Evolutionary conservation across 2,888 invertebrate genomes (phyloP).

Genomic region (Mesorhabditis spiculigera): DNA sequence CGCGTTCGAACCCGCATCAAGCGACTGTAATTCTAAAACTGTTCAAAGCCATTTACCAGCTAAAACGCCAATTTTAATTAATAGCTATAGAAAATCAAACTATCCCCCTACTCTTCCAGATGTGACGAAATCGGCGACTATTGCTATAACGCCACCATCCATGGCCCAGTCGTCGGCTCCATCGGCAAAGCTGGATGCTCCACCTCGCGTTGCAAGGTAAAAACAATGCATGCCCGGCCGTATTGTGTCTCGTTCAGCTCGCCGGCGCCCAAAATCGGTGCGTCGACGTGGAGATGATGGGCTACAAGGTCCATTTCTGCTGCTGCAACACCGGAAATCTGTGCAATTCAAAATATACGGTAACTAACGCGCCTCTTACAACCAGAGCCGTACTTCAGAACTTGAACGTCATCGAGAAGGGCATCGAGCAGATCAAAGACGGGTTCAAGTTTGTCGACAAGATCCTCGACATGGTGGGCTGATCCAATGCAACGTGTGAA

Average conservation of each 20-base stretch:
- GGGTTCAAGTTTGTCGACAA: conserved; percentile 1
- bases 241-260: not conserved
- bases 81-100: too few species aligned
- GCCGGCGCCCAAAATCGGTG: conserved; percentile 25
- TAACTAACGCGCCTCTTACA: conserved; percentile 9
- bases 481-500: not conserved
- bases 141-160: conserved; percentile 34
- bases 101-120: not conserved
- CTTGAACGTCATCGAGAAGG: not conserved
- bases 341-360: conserved; percentile 35
- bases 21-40: too few species aligned
- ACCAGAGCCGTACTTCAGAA: not conserved
- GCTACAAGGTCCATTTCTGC: conserved; percentile 27
- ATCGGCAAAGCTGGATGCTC: conserved; percentile 34
- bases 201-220: conserved; percentile 5
- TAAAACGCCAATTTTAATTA: too few species aligned
- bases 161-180: conserved; percentile 20
- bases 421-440: not conserved
- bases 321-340: conserved; percentile 37
- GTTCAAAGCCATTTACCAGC: too few species aligned
- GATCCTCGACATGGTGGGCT: not conserved
- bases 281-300: conserved; percentile 12
- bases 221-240: not conserved
- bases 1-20: too few species aligned
- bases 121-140: conserved; percentile 18